phyloP scores from a whole-genome alignment of 2,113 vertebrate species.

The Myotis davidii region DNA sequence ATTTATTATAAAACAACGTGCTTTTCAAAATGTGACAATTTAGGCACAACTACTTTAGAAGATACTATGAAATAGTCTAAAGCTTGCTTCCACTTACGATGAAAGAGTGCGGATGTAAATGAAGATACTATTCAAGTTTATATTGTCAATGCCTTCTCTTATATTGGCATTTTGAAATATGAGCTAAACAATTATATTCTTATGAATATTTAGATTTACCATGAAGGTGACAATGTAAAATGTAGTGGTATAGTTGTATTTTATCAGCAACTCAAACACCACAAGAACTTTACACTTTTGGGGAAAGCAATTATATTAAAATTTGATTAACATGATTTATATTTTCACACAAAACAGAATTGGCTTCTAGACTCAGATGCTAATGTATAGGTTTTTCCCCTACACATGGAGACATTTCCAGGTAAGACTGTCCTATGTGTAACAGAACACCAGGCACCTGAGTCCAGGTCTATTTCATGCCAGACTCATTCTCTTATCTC shows the following conservation, averaged over 20 bases:
- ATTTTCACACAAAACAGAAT: conserved; percentile 12
- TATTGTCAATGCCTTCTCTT: not conserved
- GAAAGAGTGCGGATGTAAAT: not conserved
- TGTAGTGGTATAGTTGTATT: not conserved
- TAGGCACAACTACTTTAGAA: not conserved
- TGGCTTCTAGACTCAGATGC: not conserved
- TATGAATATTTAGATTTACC: not conserved
- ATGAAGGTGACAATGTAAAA: not conserved
- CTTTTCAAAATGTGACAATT: not conserved
- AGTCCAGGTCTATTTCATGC: not conserved
- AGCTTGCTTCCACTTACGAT: not conserved
- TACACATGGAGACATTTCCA: not conserved
- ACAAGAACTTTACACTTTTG: not conserved
- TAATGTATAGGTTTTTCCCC: not conserved
- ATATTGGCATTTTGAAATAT: not conserved
- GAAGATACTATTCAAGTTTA: not conserved
- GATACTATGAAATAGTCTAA: not conserved
- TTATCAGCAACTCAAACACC: not conserved
- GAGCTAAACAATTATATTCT: not conserved
- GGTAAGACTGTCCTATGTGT: too few species aligned
- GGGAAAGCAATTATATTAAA: not conserved
- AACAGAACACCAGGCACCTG: not conserved
- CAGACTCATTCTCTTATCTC: not conserved
- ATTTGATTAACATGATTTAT: not conserved
- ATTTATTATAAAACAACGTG: not conserved